A percentile compares a stretch with the other conserved stretches of the same genome.
These are phyloP conservation scores for Cliona cf. orientalis DNA, from an alignment of 37 sponge, comb jelly and placozoan genomes.

Conservation along the genomic window DNA sequence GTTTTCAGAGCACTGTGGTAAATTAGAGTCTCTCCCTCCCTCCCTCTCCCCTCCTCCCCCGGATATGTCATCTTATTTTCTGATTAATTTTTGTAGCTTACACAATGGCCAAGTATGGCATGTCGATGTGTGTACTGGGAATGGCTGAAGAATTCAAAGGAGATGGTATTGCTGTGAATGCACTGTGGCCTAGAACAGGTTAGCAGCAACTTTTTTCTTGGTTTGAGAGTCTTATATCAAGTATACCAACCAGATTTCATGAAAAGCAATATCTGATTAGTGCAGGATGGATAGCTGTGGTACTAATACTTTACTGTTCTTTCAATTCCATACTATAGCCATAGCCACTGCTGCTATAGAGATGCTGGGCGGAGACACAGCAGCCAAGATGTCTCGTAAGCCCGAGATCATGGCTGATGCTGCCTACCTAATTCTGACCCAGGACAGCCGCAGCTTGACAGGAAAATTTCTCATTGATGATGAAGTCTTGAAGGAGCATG, in stretches of 20 bases:
- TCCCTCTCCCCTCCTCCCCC: not conserved
- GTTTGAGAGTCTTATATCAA: no score
- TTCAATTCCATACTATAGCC: no score
- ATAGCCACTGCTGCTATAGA: slow-evolving; percentile 98
- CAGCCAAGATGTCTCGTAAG: slow-evolving; percentile 76
- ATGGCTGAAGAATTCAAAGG: slow-evolving; percentile 93
- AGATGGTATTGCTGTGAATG: slow-evolving; percentile 90
- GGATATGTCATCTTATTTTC: not conserved
- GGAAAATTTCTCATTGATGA: slow-evolving; percentile 98
- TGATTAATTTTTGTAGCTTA: slow-evolving; percentile 70
- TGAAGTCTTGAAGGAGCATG: slow-evolving; percentile 77
- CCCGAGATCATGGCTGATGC: slow-evolving; percentile 99
- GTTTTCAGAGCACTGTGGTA: slow-evolving; percentile 95
- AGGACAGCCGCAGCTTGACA: slow-evolving; percentile 69
- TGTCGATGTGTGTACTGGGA: slow-evolving; percentile 99
- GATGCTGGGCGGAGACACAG: slow-evolving; percentile 87
- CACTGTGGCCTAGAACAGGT: slow-evolving; percentile 96
- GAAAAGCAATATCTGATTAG: no score
- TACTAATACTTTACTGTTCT: no score
- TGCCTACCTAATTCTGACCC: slow-evolving; percentile 88
- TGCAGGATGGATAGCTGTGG: no score
- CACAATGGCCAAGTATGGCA: slow-evolving; percentile 99
- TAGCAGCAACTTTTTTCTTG: no score
- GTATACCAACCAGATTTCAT: no score
- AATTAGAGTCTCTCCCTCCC: not conserved